These are phyloP conservation scores for Probaryconus sp. DNA, from an alignment of 1,140 invertebrate genomes.

Conservation along the genomic window DNA sequence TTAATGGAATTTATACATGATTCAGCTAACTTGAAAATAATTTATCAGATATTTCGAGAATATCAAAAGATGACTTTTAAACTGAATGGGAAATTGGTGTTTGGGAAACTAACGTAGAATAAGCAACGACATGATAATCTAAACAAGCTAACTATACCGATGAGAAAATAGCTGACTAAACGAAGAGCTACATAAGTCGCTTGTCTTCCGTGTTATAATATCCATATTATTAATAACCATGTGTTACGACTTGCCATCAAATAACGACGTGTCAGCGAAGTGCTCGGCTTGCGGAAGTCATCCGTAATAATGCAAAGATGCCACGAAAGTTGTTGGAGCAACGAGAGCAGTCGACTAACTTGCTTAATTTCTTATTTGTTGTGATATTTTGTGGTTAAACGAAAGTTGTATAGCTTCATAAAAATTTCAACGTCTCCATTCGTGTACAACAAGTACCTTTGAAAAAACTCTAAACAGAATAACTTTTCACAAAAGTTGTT, in stretches of 20 bases:
- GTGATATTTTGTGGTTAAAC: constrained; percentile 42
- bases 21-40: too few relatives aligned
- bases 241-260: constrained; percentile 12
- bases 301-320: constrained; percentile 63
- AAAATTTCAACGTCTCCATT: constrained; percentile 25
- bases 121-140: too few relatives aligned
- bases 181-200: neutral
- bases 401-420: constrained; percentile 20
- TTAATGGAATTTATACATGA: too few relatives aligned
- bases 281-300: constrained; percentile 46
- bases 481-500: too few relatives aligned
- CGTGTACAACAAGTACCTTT: constrained; percentile 2
- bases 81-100: too few relatives aligned
- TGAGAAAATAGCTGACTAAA: constrained; percentile 31
- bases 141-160: constrained; percentile 24
- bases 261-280: constrained; percentile 41
- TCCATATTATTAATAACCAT: constrained; percentile 40
- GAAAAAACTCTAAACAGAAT: neutral
- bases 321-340: constrained; percentile 11
- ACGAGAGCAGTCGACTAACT: constrained; percentile 49
- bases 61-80: too few relatives aligned
- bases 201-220: constrained; percentile 17
- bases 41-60: too few relatives aligned
- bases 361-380: constrained; percentile 67
- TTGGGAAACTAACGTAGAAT: too few relatives aligned